Evolutionary conservation across 2,113 vertebrate genomes (phyloP).

Genomic region (Catharus minimus): DNA sequence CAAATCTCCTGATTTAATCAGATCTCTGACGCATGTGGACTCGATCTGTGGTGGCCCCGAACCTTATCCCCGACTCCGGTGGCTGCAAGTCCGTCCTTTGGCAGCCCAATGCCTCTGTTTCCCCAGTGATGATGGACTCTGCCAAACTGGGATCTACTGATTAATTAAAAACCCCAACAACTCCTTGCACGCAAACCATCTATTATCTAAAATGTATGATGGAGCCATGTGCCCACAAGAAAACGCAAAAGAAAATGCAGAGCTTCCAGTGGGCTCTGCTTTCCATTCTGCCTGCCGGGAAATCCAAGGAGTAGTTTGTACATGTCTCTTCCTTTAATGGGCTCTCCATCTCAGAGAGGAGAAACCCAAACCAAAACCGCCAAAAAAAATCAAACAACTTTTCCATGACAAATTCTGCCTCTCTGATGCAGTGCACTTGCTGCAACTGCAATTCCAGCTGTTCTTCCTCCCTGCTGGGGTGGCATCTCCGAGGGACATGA

Average conservation of each 20-base stretch:
- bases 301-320: background rate
- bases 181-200: background rate
- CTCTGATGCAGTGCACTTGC: background rate
- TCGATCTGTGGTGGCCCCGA: rapidly evolving
- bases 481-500: rapidly evolving
- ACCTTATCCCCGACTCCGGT: background rate
- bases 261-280: background rate
- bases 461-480: background rate
- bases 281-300: background rate
- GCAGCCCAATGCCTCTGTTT: background rate
- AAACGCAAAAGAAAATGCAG: background rate
- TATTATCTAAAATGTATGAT: background rate
- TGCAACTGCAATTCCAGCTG: background rate
- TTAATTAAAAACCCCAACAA: background rate
- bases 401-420: background rate
- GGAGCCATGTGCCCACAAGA: rapidly evolving
- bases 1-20: background rate
- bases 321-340: rapidly evolving
- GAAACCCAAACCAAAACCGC: background rate
- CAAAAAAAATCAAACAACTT: background rate
- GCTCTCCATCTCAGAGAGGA: rapidly evolving
- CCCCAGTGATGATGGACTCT: background rate
- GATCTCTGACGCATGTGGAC: background rate
- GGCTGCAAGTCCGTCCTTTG: background rate
- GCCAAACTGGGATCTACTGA: background rate